Conservation (phyloP, 2,888 invertebrate species). For the Eupithecia subumbrata region DNA sequence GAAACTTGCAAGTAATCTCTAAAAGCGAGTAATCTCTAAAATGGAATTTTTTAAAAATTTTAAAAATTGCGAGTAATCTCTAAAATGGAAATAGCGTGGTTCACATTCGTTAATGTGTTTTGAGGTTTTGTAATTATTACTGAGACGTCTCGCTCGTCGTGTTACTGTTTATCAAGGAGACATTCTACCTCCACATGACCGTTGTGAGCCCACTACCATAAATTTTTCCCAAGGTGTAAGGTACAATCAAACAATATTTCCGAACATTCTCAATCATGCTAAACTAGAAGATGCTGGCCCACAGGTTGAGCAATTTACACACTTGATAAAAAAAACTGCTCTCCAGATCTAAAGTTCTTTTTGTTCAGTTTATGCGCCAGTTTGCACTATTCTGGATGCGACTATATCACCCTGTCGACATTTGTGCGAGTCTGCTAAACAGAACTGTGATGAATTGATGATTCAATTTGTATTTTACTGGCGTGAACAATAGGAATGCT, state of each 20-base stretch:
- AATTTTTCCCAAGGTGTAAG: slow-evolving; percentile 95
- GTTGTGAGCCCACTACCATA: slow-evolving; percentile 97
- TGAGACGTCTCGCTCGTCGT: slow-evolving; percentile 72
- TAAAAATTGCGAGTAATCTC: neutral
- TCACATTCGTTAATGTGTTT: slow-evolving; percentile 60
- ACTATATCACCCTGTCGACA: slow-evolving; percentile 96
- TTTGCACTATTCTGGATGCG: slow-evolving; percentile 96
- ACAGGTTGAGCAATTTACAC: slow-evolving; percentile 96
- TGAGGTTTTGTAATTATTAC: slow-evolving; percentile 63
- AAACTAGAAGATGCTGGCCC: slow-evolving; percentile 97
- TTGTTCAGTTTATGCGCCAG: slow-evolving; percentile 96
- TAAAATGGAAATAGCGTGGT: slow-evolving; percentile 63
- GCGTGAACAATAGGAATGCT: slow-evolving; percentile 95
- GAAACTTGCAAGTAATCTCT: no score
- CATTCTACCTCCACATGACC: slow-evolving; percentile 90
- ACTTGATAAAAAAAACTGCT: slow-evolving; percentile 98
- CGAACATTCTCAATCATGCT: slow-evolving; percentile 94
- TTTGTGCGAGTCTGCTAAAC: slow-evolving; percentile 93
- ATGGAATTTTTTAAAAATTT: no score
- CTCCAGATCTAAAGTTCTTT: slow-evolving; percentile 97
- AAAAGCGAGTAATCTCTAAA: no score
- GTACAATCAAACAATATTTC: no score
- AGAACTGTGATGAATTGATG: slow-evolving; percentile 94
- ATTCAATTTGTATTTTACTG: slow-evolving; percentile 93
- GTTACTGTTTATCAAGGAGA: slow-evolving; percentile 79